phyloP scores from a whole-genome alignment of 1,140 invertebrate species.

The Lordiphosa stackelbergi region DNA sequence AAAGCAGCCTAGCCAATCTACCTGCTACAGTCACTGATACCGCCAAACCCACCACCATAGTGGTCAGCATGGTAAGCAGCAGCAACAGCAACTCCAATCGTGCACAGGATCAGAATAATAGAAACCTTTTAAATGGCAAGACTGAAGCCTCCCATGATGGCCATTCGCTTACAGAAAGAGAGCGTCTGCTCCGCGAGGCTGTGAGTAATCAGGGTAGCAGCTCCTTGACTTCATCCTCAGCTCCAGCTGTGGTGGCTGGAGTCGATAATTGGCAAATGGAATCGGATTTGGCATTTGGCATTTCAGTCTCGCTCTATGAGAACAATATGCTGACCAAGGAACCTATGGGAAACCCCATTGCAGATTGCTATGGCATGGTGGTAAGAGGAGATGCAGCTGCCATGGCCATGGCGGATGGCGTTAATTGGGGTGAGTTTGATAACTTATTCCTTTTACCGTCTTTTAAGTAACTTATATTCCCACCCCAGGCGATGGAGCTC shows the following conservation, averaged over 20 bases:
- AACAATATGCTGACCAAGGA: slow-evolving; percentile 86
- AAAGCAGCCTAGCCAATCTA: slow-evolving; percentile 54
- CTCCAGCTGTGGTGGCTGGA: slow-evolving; percentile 79
- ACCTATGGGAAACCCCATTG: slow-evolving; percentile 91
- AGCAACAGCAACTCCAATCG: slow-evolving; percentile 19
- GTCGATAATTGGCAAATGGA: slow-evolving; percentile 84
- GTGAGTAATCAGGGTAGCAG: slow-evolving; percentile 59
- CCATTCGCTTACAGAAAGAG: slow-evolving; percentile 41
- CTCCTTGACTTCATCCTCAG: slow-evolving; percentile 1
- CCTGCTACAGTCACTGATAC: slow-evolving; percentile 3
- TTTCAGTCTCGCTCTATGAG: slow-evolving; percentile 87
- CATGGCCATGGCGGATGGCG: slow-evolving; percentile 92
- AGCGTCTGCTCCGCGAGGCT: slow-evolving; percentile 65
- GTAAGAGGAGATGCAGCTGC: slow-evolving; percentile 88
- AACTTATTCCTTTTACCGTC: background rate
- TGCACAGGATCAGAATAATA: slow-evolving; percentile 70
- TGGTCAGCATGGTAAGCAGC: slow-evolving; percentile 67
- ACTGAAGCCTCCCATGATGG: slow-evolving; percentile 40
- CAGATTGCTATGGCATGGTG: slow-evolving; percentile 92
- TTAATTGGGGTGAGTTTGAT: slow-evolving; percentile 89
- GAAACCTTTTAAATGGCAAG: slow-evolving; percentile 68
- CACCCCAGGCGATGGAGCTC: slow-evolving; percentile 85
- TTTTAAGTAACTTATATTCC: slow-evolving; percentile 9
- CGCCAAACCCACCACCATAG: slow-evolving; percentile 57
- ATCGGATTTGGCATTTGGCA: slow-evolving; percentile 83